Evolutionary conservation across 1,140 invertebrate species (phyloP), one percentile per base, ranked within the genome.

Genomic region (Drosophila elegans): DNA sequence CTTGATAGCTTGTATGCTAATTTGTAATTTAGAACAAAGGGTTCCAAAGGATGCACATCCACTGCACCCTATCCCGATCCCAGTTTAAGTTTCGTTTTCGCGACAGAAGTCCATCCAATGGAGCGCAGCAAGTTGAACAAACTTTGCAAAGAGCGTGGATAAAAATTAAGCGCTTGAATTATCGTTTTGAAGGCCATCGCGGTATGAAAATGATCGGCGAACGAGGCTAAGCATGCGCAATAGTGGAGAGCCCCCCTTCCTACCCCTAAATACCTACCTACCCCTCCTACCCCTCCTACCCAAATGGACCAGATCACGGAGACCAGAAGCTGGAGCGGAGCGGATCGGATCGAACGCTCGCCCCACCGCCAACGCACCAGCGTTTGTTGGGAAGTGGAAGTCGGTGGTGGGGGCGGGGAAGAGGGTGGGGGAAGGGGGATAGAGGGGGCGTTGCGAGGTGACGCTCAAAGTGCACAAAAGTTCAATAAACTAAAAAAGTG

Each of bases 121-220:
- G 48, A 48, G 54, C 36, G 55, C 69, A 79, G 51, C 54, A 64
- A 78, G 88, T 91, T 91, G 88, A 91, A 91, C 83, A 91, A 91
- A 91, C 88, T 84, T 85, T 83, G 86, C 71, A 90, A 74, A 77
- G 75, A 80, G 86, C 80, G 78, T 86, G 80, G 69, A 88, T 88
- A 73, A 74, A 86, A 90, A 80, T 82, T 74, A 90, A 90, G 79
- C 79, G 74, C 83, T 83, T 90, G 88, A 91, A 88, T 90, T 88
- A 86, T 81, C 82, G 66, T 84, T 91, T 90, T 91, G 88, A 91
- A 91, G 88, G 88, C 88, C 88, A 91, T 90, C 81, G 80, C 77
- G 52, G 52, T 76, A 75, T 75, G 61, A 76, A 84, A 85, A 85
- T 84, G 81, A 85, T 74, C 81, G 54, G 57, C 81, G 81, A 84